Conservation (phyloP, 2,797 vertebrate species). For the Botia kubotai region DNA sequence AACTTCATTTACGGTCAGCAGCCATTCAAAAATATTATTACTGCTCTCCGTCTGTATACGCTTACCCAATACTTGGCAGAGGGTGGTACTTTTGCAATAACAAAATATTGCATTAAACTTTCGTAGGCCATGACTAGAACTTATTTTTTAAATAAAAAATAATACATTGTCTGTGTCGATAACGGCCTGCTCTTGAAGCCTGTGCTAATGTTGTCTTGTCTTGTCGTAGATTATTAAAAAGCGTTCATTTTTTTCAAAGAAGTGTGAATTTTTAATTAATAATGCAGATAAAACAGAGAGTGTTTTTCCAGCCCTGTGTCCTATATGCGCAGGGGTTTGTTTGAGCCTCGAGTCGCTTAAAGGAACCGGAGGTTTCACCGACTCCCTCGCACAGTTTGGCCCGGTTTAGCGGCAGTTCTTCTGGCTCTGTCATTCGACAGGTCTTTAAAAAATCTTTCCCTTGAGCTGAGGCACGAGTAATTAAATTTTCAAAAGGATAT, state of each 20-base stretch:
- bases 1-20: not conserved
- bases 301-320: not conserved
- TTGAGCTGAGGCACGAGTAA: conserved; percentile 6
- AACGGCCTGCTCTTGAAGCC: not conserved
- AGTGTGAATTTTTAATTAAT: not conserved
- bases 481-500: not conserved
- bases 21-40: not conserved
- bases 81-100: not conserved
- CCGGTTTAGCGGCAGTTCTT: conserved; percentile 3
- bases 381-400: not conserved
- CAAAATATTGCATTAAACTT: conserved; percentile 5
- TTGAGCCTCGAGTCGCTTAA: not conserved
- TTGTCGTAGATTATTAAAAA: not conserved
- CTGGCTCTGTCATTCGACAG: conserved; percentile 23
- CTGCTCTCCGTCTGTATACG: not conserved
- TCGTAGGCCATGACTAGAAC: not conserved
- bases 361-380: not conserved
- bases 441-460: conserved; percentile 16
- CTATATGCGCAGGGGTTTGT: not conserved
- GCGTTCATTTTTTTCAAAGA: not conserved
- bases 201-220: not conserved
- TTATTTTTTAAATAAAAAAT: not conserved
- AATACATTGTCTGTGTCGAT: no score
- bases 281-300: not conserved
- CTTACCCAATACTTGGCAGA: not conserved